These are phyloP conservation scores for Periophthalmus magnuspinnatus DNA, from an alignment of 2,797 vertebrate species.

Conservation along the genomic window DNA sequence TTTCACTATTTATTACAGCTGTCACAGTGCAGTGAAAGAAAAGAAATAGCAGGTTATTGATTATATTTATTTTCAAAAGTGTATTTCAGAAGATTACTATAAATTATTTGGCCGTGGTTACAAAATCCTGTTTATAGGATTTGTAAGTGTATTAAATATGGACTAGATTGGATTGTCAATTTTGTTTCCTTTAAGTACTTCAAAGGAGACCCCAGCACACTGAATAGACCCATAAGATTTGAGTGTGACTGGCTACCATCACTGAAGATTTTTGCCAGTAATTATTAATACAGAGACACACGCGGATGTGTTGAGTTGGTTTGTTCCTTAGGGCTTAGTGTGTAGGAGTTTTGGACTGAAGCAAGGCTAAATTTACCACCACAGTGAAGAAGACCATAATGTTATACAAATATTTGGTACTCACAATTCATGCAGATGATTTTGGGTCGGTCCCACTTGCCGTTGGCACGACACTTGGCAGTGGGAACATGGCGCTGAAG, in stretches of 20 bases:
- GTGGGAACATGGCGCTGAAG: slow-evolving; percentile 89
- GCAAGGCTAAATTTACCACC: slow-evolving; percentile 36
- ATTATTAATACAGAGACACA: slow-evolving; percentile 63
- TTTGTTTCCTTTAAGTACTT: slow-evolving; percentile 42
- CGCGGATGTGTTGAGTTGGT: slow-evolving; percentile 37
- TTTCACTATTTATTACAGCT: slow-evolving; percentile 56
- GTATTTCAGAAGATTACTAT: not conserved
- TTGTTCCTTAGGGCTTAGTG: slow-evolving; percentile 30
- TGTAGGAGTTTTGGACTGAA: slow-evolving; percentile 22
- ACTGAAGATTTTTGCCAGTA: slow-evolving; percentile 42
- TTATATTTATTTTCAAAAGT: slow-evolving; percentile 39
- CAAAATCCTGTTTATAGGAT: slow-evolving; percentile 8
- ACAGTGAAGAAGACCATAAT: slow-evolving; percentile 24
- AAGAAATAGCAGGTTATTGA: slow-evolving; percentile 36
- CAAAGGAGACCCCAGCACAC: slow-evolving; percentile 48
- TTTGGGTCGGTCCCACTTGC: slow-evolving; percentile 92
- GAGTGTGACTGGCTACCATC: slow-evolving; percentile 38
- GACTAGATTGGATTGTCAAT: slow-evolving; percentile 16
- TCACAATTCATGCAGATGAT: slow-evolving; percentile 94
- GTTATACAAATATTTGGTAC: slow-evolving; percentile 34
- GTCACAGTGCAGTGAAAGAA: slow-evolving; percentile 45
- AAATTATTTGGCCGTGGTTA: not conserved
- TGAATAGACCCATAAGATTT: slow-evolving; percentile 45
- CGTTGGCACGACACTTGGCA: slow-evolving; percentile 88
- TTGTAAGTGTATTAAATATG: slow-evolving; percentile 2